Base-by-base conservation (phyloP, 2,113 vertebrate species). In the Illadopsis cleaveri region DNA sequence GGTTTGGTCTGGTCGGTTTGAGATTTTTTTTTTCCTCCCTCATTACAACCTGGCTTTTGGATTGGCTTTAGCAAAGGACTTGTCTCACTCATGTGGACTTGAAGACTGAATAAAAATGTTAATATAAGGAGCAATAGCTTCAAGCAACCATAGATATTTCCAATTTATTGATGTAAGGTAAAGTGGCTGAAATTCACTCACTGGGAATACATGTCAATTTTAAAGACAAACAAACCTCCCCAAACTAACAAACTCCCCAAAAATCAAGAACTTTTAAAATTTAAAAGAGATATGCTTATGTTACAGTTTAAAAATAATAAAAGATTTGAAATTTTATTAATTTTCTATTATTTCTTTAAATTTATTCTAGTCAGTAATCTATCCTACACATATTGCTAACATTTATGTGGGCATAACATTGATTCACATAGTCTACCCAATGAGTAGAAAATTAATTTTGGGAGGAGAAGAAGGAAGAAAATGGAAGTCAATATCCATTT, bases 401-500 rank as follows among this genome's bases (percentile, higher is more conserved):
- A 4, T 60, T 69, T 86, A 47, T 70, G 7, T 44, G 30, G 54
- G 83, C 9, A 25, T 40, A 82, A 56, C 47, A 73, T 77, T 80
- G 47, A 80, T 72, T 79, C 33, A 87, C 25, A 12, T 21, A 56
- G 33, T 50, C n/a, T 56, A 47, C 44, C 8, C 5, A 8, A 68
- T 8, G 16, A 11, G 2, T 56, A 48, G 54, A 90, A 88, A 88
- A 68, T 50, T 90, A 76, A 82, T 77, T 90, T 62, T 50, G 40
- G 27, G 58, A 84, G 45, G 12, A 86, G 84, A n/a, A 86, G 16
- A 56, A 53, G 56, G 73, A 82, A 72, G 28, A 90, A 94, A 95
- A 83, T 88, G 19, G 62, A 81, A 97, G 78, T 57, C 62, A 80
- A 79, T 88, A 88, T 88, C 80, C 42, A 88, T 83, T 94, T 93